Conservation (phyloP, 2,888 invertebrate genomes). For the Napeogenes sylphis region DNA sequence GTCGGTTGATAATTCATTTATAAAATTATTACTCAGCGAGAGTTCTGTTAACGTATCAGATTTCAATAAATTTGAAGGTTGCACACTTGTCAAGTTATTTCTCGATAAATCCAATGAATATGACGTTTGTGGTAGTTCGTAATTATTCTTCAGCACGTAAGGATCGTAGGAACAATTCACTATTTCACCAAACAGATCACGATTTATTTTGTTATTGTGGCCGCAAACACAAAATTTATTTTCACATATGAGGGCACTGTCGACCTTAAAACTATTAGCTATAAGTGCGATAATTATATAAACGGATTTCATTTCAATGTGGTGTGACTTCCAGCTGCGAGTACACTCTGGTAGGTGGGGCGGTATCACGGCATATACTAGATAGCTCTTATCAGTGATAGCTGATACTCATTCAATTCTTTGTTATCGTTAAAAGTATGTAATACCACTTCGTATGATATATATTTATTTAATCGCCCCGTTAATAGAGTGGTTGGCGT, state of each 20-base stretch:
- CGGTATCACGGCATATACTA: conserved; percentile 37
- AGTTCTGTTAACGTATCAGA: conserved; percentile 50
- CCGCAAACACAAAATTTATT: conserved; percentile 50
- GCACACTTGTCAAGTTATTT: conserved; percentile 48
- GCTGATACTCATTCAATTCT: conserved; percentile 43
- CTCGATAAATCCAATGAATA: conserved; percentile 57
- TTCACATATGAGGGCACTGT: conserved; percentile 50
- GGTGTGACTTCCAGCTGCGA: conserved; percentile 30
- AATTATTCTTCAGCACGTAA: conserved; percentile 32
- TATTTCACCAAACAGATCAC: conserved; percentile 43
- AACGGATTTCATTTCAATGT: conserved; percentile 38
- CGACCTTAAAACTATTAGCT: conserved; percentile 31
- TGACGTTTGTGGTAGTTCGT: conserved; percentile 45
- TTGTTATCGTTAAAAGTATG: conserved; percentile 34
- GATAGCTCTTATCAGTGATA: conserved; percentile 52
- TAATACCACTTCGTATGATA: conserved; percentile 3
- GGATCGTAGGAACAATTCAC: conserved; percentile 56
- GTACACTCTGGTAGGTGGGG: conserved; percentile 31
- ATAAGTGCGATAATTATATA: conserved; percentile 36
- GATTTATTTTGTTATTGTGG: conserved; percentile 45
- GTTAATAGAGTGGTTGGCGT: no score
- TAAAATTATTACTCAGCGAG: conserved; percentile 51
- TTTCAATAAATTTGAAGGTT: conserved; percentile 39
- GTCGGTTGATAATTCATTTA: conserved; percentile 45
- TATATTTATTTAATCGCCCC: no score